A percentile compares a stretch with the other conserved stretches of the same genome.
Conservation (phyloP, 2,797 vertebrate genomes). For the Nannoperca obscura region DNA sequence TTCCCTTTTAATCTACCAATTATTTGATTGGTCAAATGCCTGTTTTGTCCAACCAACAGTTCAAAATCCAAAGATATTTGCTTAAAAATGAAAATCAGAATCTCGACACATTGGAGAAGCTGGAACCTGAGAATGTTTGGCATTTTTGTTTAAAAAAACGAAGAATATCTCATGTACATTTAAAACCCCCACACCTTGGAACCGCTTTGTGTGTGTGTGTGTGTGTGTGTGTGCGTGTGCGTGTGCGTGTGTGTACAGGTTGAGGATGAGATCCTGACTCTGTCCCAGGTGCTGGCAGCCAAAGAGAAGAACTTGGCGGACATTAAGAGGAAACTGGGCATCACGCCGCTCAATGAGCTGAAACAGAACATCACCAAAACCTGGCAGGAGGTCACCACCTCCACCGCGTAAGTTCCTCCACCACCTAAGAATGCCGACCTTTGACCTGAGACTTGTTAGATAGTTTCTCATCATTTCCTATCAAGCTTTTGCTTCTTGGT, state of each 20-base stretch:
- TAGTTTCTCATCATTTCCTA: background rate
- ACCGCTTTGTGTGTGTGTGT: background rate
- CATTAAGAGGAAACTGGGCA: slow-evolving; percentile 93
- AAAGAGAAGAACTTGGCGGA: slow-evolving; percentile 94
- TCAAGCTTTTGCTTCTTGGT: background rate
- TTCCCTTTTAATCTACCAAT: background rate
- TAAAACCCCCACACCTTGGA: background rate
- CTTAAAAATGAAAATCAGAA: background rate
- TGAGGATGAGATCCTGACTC: slow-evolving; percentile 95
- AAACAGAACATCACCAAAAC: slow-evolving; percentile 93
- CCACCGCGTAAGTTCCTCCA: slow-evolving; percentile 88
- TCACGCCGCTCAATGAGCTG: slow-evolving; percentile 93
- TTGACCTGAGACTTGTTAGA: background rate
- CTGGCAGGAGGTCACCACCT: slow-evolving; percentile 97
- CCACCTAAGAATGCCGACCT: rapidly evolving
- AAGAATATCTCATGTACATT: background rate
- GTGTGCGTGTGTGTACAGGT: slow-evolving; percentile 84
- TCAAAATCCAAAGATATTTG: background rate
- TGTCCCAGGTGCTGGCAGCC: slow-evolving; percentile 94
- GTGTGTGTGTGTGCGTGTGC: background rate
- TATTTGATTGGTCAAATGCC: background rate
- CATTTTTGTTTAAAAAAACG: background rate
- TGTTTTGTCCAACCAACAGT: background rate
- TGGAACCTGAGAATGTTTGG: background rate
- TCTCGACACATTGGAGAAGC: background rate